Evolutionary conservation across 2,113 vertebrate species (phyloP).

Genomic region (Plotosus lineatus): DNA sequence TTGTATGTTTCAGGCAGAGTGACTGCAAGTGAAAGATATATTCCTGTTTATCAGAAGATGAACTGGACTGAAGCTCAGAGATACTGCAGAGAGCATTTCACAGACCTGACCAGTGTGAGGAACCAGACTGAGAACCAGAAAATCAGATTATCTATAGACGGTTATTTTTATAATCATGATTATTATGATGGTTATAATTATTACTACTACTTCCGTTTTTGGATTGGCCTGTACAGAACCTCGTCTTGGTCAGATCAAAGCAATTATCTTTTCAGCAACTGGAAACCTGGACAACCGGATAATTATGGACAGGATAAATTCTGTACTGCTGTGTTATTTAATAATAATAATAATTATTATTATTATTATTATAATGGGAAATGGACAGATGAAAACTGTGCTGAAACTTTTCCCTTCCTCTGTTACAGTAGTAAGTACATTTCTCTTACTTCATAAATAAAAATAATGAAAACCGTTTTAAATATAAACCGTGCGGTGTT

Average conservation of each 20-base stretch:
- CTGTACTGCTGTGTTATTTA: conserved; percentile 18
- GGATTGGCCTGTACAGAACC: conserved; percentile 42
- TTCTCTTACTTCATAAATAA: background rate
- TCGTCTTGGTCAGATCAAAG: conserved; percentile 36
- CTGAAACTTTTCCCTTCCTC: background rate
- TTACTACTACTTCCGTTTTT: accelerated
- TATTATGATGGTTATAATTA: too few relatives aligned
- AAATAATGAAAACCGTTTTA: too few relatives aligned
- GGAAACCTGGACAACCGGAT: conserved; percentile 9
- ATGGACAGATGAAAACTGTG: conserved; percentile 19
- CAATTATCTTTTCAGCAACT: conserved; percentile 30
- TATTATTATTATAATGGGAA: too few relatives aligned
- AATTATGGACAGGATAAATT: background rate
- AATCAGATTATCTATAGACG: background rate
- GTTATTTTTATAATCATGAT: background rate
- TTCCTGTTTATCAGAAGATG: background rate
- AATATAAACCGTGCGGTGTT: too few relatives aligned
- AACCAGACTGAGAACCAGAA: conserved; percentile 30
- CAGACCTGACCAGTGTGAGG: conserved; percentile 37
- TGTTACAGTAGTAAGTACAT: conserved; percentile 23
- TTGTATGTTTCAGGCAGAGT: background rate
- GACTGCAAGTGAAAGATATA: conserved; percentile 3
- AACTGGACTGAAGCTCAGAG: conserved; percentile 37
- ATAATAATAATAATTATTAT: too few relatives aligned
- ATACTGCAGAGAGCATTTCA: conserved; percentile 37